Base-by-base conservation (phyloP, 2,797 vertebrate species). In the Sebastes ruberrimus region DNA sequence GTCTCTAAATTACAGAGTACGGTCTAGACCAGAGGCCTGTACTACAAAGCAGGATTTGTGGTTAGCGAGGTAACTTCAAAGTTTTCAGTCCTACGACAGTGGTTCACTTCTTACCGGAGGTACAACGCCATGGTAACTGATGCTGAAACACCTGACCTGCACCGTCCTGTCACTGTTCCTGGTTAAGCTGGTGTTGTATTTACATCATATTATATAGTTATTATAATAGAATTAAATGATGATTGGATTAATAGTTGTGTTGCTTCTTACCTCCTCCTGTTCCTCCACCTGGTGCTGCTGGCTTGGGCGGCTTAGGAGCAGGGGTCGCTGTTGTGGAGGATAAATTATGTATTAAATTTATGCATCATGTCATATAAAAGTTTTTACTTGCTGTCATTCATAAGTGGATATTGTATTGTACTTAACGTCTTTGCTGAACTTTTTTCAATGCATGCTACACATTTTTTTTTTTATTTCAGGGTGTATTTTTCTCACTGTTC, bases 251-350 rank as follows among this genome's bases (percentile, higher is more conserved):
- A 22, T 7, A 28, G 20, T 3, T 52, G 10, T 57, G 70, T 60
- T 60, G 49, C 11, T 30, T 64, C 80, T 84, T 63, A 89, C 88
- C 83, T 83, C 25, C 65, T 84, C 82, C 90, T 71, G 59, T n/a
- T 74, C 42, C 78, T 81, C 81, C 84, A 49, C 68, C 52, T 49
- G 56, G 75, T 53, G 73, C 90, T 76, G 69, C 82, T 33, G 90
- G 76, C 53, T 67, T 75, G 3, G 66, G 62, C 22, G 79, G 77
- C 46, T 91, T 92, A 14, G 87, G 60, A 42, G 90, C 1, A 18
- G 87, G 60, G 6, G 83, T 69, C 7, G 6, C 91, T 93, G 78
- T 7, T 13, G 64, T 61, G 5, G 69, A 73, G 83, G 23, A 68
- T 35, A 0, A 53, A 56, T 71, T 2, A 7, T 38, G 28, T 14